These are phyloP conservation scores for Chelon labrosus DNA, from an alignment of 2,797 vertebrate species.

Conservation along the genomic window DNA sequence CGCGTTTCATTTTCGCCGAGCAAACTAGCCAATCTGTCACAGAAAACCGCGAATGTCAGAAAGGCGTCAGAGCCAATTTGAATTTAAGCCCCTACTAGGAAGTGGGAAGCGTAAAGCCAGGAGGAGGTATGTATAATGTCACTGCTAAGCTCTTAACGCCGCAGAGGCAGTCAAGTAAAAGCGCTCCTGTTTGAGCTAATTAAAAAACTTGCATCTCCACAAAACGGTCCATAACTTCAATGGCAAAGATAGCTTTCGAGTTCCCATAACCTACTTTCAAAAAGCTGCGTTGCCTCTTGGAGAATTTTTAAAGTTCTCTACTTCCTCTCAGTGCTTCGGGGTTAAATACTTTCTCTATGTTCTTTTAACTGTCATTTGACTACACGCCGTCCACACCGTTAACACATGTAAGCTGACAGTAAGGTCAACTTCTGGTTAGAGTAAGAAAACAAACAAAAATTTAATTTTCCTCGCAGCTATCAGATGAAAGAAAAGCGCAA, in stretches of 20 bases:
- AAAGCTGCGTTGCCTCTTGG: conserved; percentile 15
- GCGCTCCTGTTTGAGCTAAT: conserved; percentile 34
- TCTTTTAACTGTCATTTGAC: conserved; percentile 37
- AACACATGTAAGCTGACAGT: conserved; percentile 5
- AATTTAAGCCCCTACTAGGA: conserved; percentile 56
- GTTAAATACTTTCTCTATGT: conserved; percentile 23
- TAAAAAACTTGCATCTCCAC: conserved; percentile 39
- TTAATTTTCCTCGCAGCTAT: neutral
- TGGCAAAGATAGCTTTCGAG: conserved; percentile 30
- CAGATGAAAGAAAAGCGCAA: conserved; percentile 10
- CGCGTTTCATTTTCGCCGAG: conserved; percentile 42
- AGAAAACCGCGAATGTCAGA: conserved; percentile 42
- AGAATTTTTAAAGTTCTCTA: neutral
- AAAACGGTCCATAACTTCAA: conserved; percentile 33
- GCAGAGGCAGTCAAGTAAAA: conserved; percentile 18
- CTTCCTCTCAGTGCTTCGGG: conserved; percentile 23
- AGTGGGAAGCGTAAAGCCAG: conserved; percentile 40
- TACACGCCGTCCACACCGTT: conserved; percentile 13
- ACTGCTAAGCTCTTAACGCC: conserved; percentile 45
- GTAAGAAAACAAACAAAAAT: conserved; percentile 14
- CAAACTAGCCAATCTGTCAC: conserved; percentile 55
- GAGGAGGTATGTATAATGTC: conserved; percentile 53
- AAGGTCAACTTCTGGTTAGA: conserved; percentile 31
- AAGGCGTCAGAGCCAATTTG: conserved; percentile 58
- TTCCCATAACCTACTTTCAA: conserved; percentile 61